A percentile compares a stretch with the other conserved stretches of the same genome.
phyloP scores from a whole-genome alignment of 2,113 vertebrate genomes.

The Desmodus rotundus region DNA sequence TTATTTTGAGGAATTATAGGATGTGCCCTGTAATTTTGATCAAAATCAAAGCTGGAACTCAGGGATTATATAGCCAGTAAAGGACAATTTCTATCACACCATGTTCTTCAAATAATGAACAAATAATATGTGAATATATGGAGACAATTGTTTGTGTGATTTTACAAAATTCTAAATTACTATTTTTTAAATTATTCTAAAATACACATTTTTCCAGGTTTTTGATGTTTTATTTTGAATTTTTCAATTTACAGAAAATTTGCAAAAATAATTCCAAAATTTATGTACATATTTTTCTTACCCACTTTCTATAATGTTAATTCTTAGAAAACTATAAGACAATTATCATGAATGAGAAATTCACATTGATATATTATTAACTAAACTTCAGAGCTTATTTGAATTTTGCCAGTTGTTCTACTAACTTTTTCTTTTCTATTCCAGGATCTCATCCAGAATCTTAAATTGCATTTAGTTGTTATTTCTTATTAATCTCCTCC shows the following conservation, averaged over 20 bases:
- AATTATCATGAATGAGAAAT: background rate
- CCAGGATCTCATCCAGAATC: background rate
- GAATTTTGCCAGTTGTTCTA: background rate
- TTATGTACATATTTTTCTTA: background rate
- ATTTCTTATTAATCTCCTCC: background rate
- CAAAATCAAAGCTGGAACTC: background rate
- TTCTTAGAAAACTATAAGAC: background rate
- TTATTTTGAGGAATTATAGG: background rate
- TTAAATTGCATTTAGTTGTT: background rate
- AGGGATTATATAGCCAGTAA: background rate
- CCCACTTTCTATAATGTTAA: background rate
- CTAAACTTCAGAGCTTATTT: background rate
- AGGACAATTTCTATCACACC: background rate
- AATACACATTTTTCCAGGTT: background rate
- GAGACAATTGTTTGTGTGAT: background rate
- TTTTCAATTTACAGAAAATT: background rate
- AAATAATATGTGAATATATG: background rate
- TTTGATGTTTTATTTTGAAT: conserved; percentile 15
- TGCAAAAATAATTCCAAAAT: conserved; percentile 24
- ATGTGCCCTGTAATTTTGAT: background rate
- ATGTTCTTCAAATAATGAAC: background rate
- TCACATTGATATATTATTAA: background rate
- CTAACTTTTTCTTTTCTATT: background rate
- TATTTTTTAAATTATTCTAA: background rate
- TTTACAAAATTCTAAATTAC: background rate